These are phyloP conservation scores for Steinernema khuongi DNA, from an alignment of 1,140 invertebrate genomes.

Conservation along the genomic window DNA sequence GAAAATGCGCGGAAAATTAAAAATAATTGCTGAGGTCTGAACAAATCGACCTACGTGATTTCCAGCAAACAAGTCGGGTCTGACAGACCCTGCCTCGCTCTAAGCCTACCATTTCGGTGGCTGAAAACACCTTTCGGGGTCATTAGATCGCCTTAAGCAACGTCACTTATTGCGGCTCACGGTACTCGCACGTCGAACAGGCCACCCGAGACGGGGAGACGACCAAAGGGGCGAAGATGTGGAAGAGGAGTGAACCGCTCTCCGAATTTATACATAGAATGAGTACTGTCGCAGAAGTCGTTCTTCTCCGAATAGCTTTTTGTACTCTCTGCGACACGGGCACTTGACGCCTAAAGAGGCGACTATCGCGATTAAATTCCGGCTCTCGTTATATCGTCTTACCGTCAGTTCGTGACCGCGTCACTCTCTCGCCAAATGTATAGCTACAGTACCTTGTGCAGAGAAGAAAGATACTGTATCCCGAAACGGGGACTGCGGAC, in stretches of 20 bases:
- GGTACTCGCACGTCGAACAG: background rate
- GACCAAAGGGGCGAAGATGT: background rate
- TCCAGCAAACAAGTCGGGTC: background rate
- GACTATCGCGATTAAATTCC: background rate
- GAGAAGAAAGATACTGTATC: no score
- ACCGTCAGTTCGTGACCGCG: background rate
- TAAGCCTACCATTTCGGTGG: background rate
- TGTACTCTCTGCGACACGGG: background rate
- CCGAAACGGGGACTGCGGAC: no score
- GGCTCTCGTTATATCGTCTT: background rate
- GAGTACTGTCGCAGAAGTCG: background rate
- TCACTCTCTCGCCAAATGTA: no score
- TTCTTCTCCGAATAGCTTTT: background rate
- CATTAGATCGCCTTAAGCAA: background rate
- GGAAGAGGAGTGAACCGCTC: background rate
- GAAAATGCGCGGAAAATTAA: conserved; percentile 8
- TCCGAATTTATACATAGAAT: background rate
- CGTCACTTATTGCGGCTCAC: background rate
- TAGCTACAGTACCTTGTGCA: no score
- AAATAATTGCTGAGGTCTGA: conserved; percentile 3
- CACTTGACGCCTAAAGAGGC: background rate
- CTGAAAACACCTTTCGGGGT: background rate
- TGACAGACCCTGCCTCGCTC: background rate
- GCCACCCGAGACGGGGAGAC: background rate
- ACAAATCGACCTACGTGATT: conserved; percentile 1